Percentiles rank a stretch among this genome's conserved stretches.
These are phyloP conservation scores for Brachionichthys hirsutus DNA, from an alignment of 2,113 vertebrate genomes.

Conservation along the genomic window DNA sequence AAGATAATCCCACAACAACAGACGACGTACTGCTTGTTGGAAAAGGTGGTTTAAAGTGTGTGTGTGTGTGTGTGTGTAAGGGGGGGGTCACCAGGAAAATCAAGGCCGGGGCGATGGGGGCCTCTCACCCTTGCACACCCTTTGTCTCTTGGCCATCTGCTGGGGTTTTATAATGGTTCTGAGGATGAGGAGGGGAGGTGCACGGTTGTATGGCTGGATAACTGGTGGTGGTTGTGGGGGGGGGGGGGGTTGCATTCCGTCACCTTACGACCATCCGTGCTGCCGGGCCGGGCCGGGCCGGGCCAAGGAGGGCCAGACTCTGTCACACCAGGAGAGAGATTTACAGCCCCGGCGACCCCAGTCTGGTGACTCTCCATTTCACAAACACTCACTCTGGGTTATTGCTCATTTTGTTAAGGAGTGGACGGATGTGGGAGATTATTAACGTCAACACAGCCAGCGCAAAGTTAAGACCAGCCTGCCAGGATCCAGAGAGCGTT, in stretches of 20 bases:
- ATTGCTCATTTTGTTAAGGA: constrained; percentile 40
- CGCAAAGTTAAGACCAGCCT: neutral
- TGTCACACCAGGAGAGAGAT: constrained; percentile 25
- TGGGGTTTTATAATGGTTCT: constrained; percentile 47
- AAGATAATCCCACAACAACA: constrained; percentile 27
- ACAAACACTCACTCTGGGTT: constrained; percentile 39
- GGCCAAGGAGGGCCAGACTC: constrained; percentile 29
- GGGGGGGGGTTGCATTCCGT: constrained; percentile 50
- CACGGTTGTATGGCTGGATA: neutral
- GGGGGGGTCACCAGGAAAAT: constrained; percentile 7
- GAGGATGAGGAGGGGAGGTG: constrained; percentile 3
- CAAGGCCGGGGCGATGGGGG: constrained; percentile 18
- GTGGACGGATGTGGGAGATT: constrained; percentile 1
- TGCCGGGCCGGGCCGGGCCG: constrained; percentile 2
- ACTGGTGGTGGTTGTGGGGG: neutral
- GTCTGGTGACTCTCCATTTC: constrained; percentile 39
- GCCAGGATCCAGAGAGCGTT: neutral
- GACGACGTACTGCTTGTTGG: constrained; percentile 25
- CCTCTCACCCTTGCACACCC: constrained; percentile 49
- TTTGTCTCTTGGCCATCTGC: constrained; percentile 69
- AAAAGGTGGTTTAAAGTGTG: constrained; percentile 1
- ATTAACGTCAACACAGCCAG: constrained; percentile 3
- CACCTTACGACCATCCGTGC: constrained; percentile 44
- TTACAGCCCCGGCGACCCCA: constrained; percentile 35
- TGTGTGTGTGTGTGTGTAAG: neutral